Conservation (phyloP, 2,888 invertebrate species). For the Tineola bisselliella region DNA sequence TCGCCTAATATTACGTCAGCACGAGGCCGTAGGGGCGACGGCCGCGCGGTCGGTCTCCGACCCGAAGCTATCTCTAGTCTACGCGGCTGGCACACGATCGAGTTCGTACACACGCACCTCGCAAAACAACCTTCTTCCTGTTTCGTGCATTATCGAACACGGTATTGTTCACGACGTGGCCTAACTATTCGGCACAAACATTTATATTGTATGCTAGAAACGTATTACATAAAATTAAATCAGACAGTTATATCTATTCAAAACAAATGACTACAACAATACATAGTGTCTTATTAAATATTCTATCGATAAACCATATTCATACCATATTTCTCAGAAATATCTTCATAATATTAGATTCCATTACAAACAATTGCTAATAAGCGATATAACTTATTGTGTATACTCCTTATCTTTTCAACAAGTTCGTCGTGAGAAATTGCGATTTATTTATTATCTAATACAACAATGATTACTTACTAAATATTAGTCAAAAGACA, state of each 20-base stretch:
- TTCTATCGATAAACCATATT: too few relatives aligned
- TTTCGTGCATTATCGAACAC: not conserved
- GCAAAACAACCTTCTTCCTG: slow-evolving; percentile 10
- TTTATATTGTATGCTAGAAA: not conserved
- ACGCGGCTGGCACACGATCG: slow-evolving; percentile 4
- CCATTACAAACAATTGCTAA: too few relatives aligned
- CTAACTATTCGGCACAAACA: not conserved
- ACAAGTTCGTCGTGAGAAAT: not conserved
- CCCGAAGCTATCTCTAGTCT: slow-evolving; percentile 59
- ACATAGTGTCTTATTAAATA: too few relatives aligned
- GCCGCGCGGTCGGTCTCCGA: slow-evolving; percentile 59
- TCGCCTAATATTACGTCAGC: slow-evolving; percentile 67
- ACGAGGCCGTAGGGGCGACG: slow-evolving; percentile 36
- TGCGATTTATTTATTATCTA: not conserved
- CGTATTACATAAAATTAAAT: not conserved
- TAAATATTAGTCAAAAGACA: not conserved
- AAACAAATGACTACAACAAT: not conserved
- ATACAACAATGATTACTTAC: not conserved
- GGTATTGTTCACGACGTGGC: slow-evolving; percentile 1
- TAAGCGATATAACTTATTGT: too few relatives aligned
- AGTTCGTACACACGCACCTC: slow-evolving; percentile 4
- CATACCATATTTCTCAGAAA: too few relatives aligned
- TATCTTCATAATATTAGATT: too few relatives aligned
- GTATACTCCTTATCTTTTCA: not conserved
- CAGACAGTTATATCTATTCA: not conserved